Evolutionary conservation across 2,888 invertebrate species (phyloP), one percentile per base, ranked within the genome.

Genomic region (Dexiosoma caninum): DNA sequence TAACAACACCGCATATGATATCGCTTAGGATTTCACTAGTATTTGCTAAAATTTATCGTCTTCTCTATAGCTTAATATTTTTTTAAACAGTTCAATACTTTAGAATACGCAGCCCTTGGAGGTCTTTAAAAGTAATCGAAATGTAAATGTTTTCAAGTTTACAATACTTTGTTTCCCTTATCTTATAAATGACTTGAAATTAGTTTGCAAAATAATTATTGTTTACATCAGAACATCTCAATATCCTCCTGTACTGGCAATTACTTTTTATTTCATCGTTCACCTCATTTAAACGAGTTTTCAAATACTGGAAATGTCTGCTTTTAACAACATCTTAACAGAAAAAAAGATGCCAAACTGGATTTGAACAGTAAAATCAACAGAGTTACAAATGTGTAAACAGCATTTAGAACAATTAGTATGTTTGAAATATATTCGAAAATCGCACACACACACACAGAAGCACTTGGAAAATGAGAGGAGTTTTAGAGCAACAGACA

Each of bases 341-440:
- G 35, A 32, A 9, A 51, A n/a, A 10, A 69, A 32, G n/a, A 35
- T 60, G 16, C 21, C 6, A 2, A 57, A 37, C 55, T 55, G 44
- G 12, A 51, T 69, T 69, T 55, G 12, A 57, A 46, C 23, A 40
- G 7, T 16, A 57, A 35, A 46, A 44, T 37, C 44, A 69, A 57
- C 72, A 53, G 23, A 53, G 19, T 8, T 53, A 51, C 14, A 62
- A 40, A 42, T 42, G 60, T 62, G 53, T 53, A 72, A 62, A 62
- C 60, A 72, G 8, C 32, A 62, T 30, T 72, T 72, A 21, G 55
- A 37, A 49, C 55, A 74, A 74, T 74, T 66, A 74, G 46, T 57
- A 8, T 30, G 55, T 55, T 23, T 46, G n/a, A 42, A 14, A 64
- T 16, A 27, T 53, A 21, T 23, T 21, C 12, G 44, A 30, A 21